phyloP scores from a whole-genome alignment of 2,888 invertebrate species.

The Schrankia costaestrigalis region DNA sequence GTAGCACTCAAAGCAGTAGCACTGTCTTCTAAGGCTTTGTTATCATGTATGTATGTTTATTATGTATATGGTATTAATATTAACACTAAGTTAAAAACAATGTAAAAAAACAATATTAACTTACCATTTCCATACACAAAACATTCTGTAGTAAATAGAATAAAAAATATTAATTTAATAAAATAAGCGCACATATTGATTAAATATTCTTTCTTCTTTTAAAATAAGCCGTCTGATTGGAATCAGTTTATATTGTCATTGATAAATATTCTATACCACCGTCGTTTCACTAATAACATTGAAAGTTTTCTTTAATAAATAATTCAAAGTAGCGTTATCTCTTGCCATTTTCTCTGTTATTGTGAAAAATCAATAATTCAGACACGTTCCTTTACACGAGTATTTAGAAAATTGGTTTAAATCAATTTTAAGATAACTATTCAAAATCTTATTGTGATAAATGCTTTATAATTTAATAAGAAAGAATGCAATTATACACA shows the following conservation, averaged over 20 bases:
- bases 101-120: too few species aligned
- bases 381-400: conserved; percentile 27
- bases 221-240: conserved; percentile 2
- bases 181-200: conserved; percentile 33
- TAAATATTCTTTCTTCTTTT: background rate
- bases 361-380: conserved; percentile 48
- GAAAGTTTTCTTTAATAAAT: conserved; percentile 19
- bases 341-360: conserved; percentile 37
- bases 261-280: background rate
- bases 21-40: too few species aligned
- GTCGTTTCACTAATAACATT: conserved; percentile 7
- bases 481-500: too few species aligned
- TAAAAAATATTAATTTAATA: conserved; percentile 34
- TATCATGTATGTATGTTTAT: too few species aligned
- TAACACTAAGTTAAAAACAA: too few species aligned
- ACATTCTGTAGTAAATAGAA: conserved; percentile 36
- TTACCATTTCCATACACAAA: conserved; percentile 35
- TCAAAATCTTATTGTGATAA: too few species aligned
- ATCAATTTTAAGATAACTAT: background rate
- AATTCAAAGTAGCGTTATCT: conserved; percentile 14
- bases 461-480: too few species aligned
- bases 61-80: background rate
- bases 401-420: background rate
- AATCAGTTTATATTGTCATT: conserved; percentile 3
- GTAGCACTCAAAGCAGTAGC: too few species aligned